Evolutionary conservation across 2,113 vertebrate species (phyloP).

Genomic region (Eudorcas thomsonii): DNA sequence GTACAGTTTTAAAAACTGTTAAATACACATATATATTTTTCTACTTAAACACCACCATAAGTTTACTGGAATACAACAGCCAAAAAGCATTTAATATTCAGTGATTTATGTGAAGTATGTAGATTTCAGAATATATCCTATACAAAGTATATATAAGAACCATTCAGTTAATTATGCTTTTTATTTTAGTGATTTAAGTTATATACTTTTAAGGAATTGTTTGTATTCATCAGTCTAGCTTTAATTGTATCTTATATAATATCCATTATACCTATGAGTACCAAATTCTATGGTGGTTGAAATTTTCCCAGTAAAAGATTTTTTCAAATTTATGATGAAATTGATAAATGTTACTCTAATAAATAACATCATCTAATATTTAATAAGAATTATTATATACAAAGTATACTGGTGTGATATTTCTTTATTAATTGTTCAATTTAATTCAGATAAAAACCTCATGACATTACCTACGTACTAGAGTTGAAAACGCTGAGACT

Average conservation of each 20-base stretch:
- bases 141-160: neutral
- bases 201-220: neutral
- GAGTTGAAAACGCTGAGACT: neutral
- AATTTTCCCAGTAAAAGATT: neutral
- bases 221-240: neutral
- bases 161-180: neutral
- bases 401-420: neutral
- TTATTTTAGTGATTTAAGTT: neutral
- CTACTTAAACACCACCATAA: neutral
- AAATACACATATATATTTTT: neutral
- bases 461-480: neutral
- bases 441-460: neutral
- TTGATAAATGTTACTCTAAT: neutral
- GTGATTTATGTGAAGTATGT: neutral
- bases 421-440: neutral
- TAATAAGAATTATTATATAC: neutral
- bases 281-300: neutral
- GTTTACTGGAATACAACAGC: neutral
- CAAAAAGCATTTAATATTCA: neutral
- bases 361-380: neutral
- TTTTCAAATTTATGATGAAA: neutral
- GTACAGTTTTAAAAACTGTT: neutral
- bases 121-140: neutral
- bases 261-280: neutral
- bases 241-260: neutral